Base-by-base conservation (phyloP, 1,140 invertebrate genomes). In the Melipona quadrifasciata region DNA sequence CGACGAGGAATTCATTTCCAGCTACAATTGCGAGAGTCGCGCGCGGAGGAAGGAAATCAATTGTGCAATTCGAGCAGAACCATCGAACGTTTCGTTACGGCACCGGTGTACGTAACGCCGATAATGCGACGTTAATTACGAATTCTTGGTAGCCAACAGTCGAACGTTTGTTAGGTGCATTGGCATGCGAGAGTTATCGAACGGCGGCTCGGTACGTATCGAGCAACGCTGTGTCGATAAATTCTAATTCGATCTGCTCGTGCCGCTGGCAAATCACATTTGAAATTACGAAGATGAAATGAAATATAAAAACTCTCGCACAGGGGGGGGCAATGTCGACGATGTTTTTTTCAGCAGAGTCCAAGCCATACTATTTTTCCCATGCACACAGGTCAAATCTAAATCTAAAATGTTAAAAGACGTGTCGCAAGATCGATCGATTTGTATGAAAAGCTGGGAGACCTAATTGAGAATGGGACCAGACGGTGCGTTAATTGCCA, bases 161-260 rank as follows among this genome's bases (percentile, higher is more conserved):
- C 5, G 17, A 82, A 55, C 73, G 19, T 76, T 82, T 67, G 53
- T 82, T 82, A 76, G 34, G 19, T 53, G 14, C 64, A 64, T n/a
- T 84, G 82, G 82, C 57, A 84, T 79, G 64, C 82, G 65, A 79
- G 75, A 71, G 57, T 83, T 83, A 76, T 86, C 71, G 80, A 70
- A 72, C 80, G 67, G 6, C 27, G 57, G n/a, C 53, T 39, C 47
- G 11, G 14, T 27, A 34, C 57, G 57, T 19, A 64, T 21, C 31
- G 4, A 27, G 24, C 27, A 57, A 65, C n/a, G 27, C 73, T 76
- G 76, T 68, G 68, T 68, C 80, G 61, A 82, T 82, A 82, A 82
- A 82, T 82, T 82, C 64, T 82, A 68, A 76, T 57, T 76, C 51
- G 19, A 17, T 57, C 57, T 68, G 68, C 51, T 82, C 64, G 57